Evolutionary conservation across 2,888 invertebrate species (phyloP).

Genomic region (Drosophila multiciliata): DNA sequence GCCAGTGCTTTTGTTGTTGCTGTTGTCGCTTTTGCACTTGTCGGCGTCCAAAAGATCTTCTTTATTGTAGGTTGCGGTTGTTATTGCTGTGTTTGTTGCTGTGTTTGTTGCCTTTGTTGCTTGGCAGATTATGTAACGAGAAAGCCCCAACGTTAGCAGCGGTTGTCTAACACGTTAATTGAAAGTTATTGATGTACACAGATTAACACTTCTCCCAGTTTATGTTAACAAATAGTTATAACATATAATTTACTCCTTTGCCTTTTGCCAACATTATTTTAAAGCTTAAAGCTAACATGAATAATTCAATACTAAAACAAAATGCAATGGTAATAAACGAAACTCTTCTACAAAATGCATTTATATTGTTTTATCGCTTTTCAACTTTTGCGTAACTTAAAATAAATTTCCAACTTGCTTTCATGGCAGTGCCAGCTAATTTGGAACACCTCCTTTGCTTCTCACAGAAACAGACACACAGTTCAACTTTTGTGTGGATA

Average conservation of each 20-base stretch:
- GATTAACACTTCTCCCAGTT: constrained; percentile 21
- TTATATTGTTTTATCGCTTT: neutral
- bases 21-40: constrained; percentile 39
- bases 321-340: neutral
- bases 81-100: constrained; percentile 2
- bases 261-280: neutral
- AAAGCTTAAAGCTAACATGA: neutral
- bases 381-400: neutral
- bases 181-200: constrained; percentile 21
- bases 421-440: constrained; percentile 2
- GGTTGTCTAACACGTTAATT: constrained; percentile 34
- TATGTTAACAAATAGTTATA: constrained; percentile 9
- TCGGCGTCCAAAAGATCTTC: constrained; percentile 39
- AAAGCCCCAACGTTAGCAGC: constrained; percentile 17
- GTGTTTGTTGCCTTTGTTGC: constrained; percentile 18
- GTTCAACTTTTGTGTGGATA: constrained; percentile 21
- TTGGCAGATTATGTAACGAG: constrained; percentile 65
- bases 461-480: constrained; percentile 12
- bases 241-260: neutral
- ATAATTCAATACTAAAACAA: neutral
- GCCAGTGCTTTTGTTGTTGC: constrained; percentile 23
- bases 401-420: neutral
- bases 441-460: constrained; percentile 13
- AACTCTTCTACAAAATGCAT: neutral
- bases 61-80: constrained; percentile 45